A percentile compares a stretch with the other conserved stretches of the same genome.
phyloP scores from a whole-genome alignment of 1,140 invertebrate genomes.

The Plectus sambesii region DNA sequence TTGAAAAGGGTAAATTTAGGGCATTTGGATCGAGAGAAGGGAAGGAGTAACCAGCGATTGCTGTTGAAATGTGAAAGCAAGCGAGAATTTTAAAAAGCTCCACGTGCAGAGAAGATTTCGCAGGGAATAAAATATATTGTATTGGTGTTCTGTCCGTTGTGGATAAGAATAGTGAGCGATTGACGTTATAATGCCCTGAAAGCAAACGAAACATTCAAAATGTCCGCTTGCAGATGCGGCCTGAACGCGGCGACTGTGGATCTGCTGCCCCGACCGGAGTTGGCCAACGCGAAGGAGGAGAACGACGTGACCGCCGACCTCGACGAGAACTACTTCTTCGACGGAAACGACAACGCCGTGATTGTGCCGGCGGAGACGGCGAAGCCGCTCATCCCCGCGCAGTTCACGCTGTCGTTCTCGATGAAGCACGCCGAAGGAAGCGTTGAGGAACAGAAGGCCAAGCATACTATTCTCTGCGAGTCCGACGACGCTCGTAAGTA shows the following conservation, averaged over 20 bases:
- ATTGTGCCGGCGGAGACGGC: conserved; percentile 27
- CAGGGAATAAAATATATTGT: no score
- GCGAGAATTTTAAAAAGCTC: no score
- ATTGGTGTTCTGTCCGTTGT: no score
- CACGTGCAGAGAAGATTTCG: no score
- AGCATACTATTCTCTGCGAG: conserved; percentile 44
- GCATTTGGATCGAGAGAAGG: no score
- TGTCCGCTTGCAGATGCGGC: no score
- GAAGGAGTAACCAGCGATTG: no score
- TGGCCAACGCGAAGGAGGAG: conserved; percentile 24
- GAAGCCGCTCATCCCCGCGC: conserved; percentile 34
- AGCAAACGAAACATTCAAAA: no score
- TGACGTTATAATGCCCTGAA: no score
- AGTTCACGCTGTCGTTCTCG: conserved; percentile 38
- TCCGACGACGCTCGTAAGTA: conserved; percentile 35
- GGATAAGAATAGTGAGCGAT: no score
- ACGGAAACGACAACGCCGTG: conserved; percentile 34
- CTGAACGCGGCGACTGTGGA: conserved; percentile 30
- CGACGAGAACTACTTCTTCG: conserved; percentile 30
- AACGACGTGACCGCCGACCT: conserved; percentile 10
- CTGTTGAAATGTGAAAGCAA: no score
- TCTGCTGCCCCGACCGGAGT: conserved; percentile 27
- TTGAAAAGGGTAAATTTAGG: no score
- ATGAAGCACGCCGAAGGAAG: conserved; percentile 38
- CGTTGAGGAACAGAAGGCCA: conserved; percentile 36